Conservation (phyloP, 2,888 invertebrate species). For the Galerucella nymphaeae region DNA sequence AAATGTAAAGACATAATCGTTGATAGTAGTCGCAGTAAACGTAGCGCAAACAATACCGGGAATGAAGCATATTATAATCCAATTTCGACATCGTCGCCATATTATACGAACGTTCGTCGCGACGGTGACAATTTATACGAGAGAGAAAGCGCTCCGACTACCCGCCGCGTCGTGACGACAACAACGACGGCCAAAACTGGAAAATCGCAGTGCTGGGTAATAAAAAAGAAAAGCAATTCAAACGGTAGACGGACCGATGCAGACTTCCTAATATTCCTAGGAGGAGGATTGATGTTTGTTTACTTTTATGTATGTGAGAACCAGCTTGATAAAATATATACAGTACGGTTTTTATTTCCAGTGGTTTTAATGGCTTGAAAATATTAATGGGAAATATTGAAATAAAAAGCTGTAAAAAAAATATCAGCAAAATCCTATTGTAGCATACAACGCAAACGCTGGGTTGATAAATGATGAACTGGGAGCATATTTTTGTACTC, state of each 20-base stretch:
- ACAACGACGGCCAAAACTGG: conserved; percentile 17
- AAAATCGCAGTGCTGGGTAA: conserved; percentile 7
- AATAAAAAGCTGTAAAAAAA: too few relatives aligned
- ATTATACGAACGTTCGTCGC: conserved; percentile 15
- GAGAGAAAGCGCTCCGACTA: conserved; percentile 13
- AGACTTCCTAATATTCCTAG: neutral
- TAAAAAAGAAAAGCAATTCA: conserved; percentile 1
- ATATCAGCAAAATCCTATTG: too few relatives aligned
- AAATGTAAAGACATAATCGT: neutral
- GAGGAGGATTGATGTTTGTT: neutral
- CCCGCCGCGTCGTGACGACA: conserved; percentile 27
- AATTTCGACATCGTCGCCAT: conserved; percentile 29
- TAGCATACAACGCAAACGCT: too few relatives aligned
- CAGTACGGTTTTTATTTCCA: neutral
- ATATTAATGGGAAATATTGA: too few relatives aligned
- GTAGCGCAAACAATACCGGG: conserved; percentile 33
- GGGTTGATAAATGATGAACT: too few relatives aligned
- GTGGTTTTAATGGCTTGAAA: neutral
- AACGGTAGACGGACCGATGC: neutral
- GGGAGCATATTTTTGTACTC: too few relatives aligned
- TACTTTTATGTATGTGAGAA: neutral
- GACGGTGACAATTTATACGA: conserved; percentile 25
- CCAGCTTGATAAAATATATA: neutral
- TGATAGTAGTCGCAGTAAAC: conserved; percentile 21
- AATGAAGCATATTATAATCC: conserved; percentile 41